Evolutionary conservation across 2,888 invertebrate species (phyloP), one percentile per base, ranked within the genome.

Genomic region (Linnaemya vulpina): DNA sequence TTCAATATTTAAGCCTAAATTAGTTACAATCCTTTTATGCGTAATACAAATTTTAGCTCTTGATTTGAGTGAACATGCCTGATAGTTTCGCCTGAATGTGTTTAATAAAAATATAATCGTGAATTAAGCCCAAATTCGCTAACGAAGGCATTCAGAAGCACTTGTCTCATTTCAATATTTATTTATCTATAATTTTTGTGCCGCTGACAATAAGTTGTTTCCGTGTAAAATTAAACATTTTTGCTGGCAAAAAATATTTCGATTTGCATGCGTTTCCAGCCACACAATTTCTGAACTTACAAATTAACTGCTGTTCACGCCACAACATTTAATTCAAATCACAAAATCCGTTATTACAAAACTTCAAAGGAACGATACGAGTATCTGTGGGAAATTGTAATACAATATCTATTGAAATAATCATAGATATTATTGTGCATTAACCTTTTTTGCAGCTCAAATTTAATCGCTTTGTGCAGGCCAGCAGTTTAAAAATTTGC

Each of bases 401-500:
- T 53, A 22, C 53, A 53, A 13, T 46, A n/a, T 46, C 15, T n/a
- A n/a, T 46, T 49, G 4, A 1, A 25, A n/a, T 46, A 15, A n/a
- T 3, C 30, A 30, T 13, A 13, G 13, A 35, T 30, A 0, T 67
- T 46, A 25, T 65, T 65, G 43, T 51, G 51, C 13, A 68, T 68
- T 51, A 20, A 68, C 51, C 51, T 20, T 35, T 49, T 35, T 67
- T 43, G 10, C 1, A 25, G 55, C 20, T 13, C 20, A 53, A 46
- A 73, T 49, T 30, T 17, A 22, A 22, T 22, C 38, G 22, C 10
- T 46, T 1, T 43, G 25, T 46, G 38, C 46, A 25, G 40, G 40
- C 60, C 77, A 58, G 51, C 77, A 62, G 40, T 17, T 51, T 51
- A 1, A 3, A 43, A 51, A n/a, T 17, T 46, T 79, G 38, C 10